phyloP scores from a whole-genome alignment of 2,113 vertebrate genomes.

The Upupa epops region DNA sequence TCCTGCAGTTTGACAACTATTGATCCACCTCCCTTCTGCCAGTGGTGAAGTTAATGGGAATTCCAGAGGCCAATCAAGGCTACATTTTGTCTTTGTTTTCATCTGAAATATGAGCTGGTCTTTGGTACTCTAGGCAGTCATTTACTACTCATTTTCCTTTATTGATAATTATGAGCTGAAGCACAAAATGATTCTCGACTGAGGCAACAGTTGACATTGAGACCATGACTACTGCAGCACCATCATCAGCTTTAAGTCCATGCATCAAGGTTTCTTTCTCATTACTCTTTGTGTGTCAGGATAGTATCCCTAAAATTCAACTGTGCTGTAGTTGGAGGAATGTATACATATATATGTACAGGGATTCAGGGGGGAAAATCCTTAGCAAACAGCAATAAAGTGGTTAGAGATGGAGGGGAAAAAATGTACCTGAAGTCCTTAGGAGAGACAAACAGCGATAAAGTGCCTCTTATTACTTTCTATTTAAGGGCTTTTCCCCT shows the following conservation, averaged over 20 bases:
- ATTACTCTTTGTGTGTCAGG: slow-evolving; percentile 35
- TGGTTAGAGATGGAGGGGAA: not conserved
- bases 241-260: slow-evolving; percentile 12
- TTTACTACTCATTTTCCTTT: slow-evolving; percentile 77
- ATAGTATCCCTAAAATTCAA: slow-evolving; percentile 51
- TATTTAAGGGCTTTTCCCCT: not conserved
- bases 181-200: slow-evolving; percentile 77
- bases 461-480: not conserved
- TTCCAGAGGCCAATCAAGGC: slow-evolving; percentile 77
- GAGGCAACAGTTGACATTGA: slow-evolving; percentile 70
- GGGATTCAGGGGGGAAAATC: not conserved
- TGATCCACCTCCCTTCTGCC: slow-evolving; percentile 79
- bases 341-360: slow-evolving; percentile 58
- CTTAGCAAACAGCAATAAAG: not conserved
- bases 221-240: slow-evolving; percentile 54
- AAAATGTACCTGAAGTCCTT: not conserved
- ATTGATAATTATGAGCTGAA: slow-evolving; percentile 73
- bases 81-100: slow-evolving; percentile 79
- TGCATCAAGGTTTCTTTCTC: slow-evolving; percentile 67
- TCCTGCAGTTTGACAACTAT: slow-evolving; percentile 76
- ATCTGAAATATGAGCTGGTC: slow-evolving; percentile 78
- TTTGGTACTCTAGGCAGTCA: slow-evolving; percentile 74
- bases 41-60: slow-evolving; percentile 75
- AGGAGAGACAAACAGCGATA: not conserved
- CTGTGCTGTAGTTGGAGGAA: slow-evolving; percentile 54